These are phyloP conservation scores for Sarcophaga rosellei DNA, from an alignment of 2,888 invertebrate species.

Conservation along the genomic window DNA sequence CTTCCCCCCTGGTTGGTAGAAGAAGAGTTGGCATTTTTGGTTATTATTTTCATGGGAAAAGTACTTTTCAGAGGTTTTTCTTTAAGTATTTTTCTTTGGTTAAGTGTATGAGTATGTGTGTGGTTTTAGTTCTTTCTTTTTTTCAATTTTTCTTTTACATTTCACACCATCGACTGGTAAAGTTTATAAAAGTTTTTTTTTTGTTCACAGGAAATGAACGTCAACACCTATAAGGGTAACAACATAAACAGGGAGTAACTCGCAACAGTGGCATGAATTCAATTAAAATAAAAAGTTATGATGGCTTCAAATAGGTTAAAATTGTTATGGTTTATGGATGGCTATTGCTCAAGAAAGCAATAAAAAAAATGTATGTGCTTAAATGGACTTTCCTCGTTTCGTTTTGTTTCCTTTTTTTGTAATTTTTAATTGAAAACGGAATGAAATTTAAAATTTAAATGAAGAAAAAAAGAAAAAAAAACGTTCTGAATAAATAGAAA, in stretches of 20 bases:
- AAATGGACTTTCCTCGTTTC: background rate
- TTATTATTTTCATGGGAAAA: background rate
- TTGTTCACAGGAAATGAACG: conserved; percentile 48
- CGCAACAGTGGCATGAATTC: conserved; percentile 18
- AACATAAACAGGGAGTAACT: no score
- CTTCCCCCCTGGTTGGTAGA: background rate
- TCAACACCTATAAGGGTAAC: conserved; percentile 38
- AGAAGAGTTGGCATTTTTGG: background rate
- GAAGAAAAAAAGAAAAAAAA: no score
- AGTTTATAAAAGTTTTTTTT: background rate
- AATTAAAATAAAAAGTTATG: conserved; percentile 45
- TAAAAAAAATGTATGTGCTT: conserved; percentile 1
- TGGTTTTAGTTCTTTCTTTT: background rate
- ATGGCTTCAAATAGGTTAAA: conserved; percentile 24
- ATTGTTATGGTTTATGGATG: background rate
- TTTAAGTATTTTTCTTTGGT: background rate
- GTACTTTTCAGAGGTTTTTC: background rate
- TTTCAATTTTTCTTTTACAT: conserved; percentile 22
- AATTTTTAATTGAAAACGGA: background rate
- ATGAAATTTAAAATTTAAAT: no score
- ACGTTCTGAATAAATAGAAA: no score
- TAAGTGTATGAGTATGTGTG: conserved; percentile 19
- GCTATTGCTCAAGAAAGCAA: conserved; percentile 36
- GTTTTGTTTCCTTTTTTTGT: background rate
- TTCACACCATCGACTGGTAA: background rate